Conservation (phyloP, 2,888 invertebrate species). For the Linnaemya vulpina region DNA sequence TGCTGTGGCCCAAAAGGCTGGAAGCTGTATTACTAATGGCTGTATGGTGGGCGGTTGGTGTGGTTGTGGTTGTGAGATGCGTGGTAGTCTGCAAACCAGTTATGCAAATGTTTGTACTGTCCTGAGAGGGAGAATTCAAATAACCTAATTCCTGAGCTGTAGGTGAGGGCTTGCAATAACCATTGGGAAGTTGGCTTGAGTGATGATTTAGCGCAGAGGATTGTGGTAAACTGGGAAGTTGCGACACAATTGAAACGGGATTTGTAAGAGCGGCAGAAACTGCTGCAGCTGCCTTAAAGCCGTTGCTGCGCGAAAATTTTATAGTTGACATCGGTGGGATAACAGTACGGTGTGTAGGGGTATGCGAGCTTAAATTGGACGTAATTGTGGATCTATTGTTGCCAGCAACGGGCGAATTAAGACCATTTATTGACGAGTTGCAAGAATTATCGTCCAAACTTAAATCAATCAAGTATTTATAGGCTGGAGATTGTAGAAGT, state of each 20-base stretch:
- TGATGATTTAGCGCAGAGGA: slow-evolving; percentile 74
- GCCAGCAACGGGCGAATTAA: slow-evolving; percentile 36
- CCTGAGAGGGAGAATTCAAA: slow-evolving; percentile 81
- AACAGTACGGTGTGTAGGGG: slow-evolving; percentile 76
- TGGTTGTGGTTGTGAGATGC: slow-evolving; percentile 70
- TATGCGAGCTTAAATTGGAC: slow-evolving; percentile 53
- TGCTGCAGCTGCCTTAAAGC: slow-evolving; percentile 75
- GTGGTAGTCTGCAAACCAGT: slow-evolving; percentile 70
- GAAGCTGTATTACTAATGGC: slow-evolving; percentile 67
- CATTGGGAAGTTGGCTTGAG: slow-evolving; percentile 78
- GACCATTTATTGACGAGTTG: slow-evolving; percentile 43
- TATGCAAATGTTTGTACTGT: slow-evolving; percentile 75
- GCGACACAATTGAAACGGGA: slow-evolving; percentile 68
- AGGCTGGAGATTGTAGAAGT: slow-evolving; percentile 81
- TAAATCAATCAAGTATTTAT: slow-evolving; percentile 80
- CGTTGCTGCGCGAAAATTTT: slow-evolving; percentile 79
- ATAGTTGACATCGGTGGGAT: slow-evolving; percentile 83
- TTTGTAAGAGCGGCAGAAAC: slow-evolving; percentile 72
- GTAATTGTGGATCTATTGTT: slow-evolving; percentile 40
- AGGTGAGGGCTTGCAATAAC: slow-evolving; percentile 83
- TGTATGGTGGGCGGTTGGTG: slow-evolving; percentile 74
- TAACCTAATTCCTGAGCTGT: slow-evolving; percentile 82
- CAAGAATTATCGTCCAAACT: slow-evolving; percentile 76
- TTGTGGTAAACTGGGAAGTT: slow-evolving; percentile 71
- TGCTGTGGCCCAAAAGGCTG: slow-evolving; percentile 73